Evolutionary conservation across 1,140 invertebrate genomes (phyloP).

Genomic region (Trichogramma pretiosum): DNA sequence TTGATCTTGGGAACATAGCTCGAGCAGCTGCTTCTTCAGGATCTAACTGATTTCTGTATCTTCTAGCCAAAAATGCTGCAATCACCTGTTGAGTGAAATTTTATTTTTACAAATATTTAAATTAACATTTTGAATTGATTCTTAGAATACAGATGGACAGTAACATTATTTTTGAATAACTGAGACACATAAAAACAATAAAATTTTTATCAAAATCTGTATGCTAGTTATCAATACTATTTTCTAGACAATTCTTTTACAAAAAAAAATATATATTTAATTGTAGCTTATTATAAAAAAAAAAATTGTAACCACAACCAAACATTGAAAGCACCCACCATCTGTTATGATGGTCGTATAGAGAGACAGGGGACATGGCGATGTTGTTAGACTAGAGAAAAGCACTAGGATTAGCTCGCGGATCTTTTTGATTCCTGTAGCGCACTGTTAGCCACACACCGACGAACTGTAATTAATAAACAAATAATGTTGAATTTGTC

Average conservation of each 20-base stretch:
- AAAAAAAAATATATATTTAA: neutral
- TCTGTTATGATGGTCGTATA: constrained; percentile 38
- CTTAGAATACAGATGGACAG: too few species aligned
- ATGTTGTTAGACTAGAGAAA: constrained; percentile 72
- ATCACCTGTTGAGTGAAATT: constrained; percentile 51
- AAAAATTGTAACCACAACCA: constrained; percentile 18
- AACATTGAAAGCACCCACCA: constrained; percentile 41
- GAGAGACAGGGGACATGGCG: constrained; percentile 40
- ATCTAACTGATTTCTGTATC: constrained; percentile 66
- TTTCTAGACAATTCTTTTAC: too few species aligned
- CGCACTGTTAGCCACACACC: constrained; percentile 94
- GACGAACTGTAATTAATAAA: constrained; percentile 72
- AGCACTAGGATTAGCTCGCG: constrained; percentile 88
- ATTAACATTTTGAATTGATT: constrained; percentile 8
- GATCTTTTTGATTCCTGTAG: constrained; percentile 96
- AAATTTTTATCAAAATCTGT: too few species aligned
- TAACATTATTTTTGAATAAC: too few species aligned
- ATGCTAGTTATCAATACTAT: too few species aligned
- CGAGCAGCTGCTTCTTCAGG: constrained; percentile 58
- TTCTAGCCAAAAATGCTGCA: constrained; percentile 63
- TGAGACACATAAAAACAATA: too few species aligned
- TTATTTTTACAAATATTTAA: constrained; percentile 9
- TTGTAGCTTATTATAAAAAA: neutral
- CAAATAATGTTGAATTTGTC: constrained; percentile 22
- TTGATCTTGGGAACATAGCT: constrained; percentile 58